Conservation (phyloP, 53 echinoderm and acorn worm genomes). For the Patiria pectinifera region DNA sequence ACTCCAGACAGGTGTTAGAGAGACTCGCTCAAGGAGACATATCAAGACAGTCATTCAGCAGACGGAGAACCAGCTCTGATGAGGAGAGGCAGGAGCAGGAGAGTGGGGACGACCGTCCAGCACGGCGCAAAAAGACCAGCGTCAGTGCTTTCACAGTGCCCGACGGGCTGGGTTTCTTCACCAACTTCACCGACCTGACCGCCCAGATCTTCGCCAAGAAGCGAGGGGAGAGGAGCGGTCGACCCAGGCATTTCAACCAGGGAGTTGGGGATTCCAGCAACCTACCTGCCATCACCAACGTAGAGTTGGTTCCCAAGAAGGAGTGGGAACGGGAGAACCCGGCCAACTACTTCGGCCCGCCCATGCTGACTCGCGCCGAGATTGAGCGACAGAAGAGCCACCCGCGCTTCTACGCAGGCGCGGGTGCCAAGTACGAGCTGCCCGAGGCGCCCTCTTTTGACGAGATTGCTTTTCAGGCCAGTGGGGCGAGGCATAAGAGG, state of each 20-base stretch:
- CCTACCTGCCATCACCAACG: constrained; percentile 67
- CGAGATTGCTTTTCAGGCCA: constrained; percentile 32
- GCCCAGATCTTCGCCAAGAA: constrained; percentile 75
- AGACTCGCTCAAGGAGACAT: constrained; percentile 83
- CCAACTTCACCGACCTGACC: constrained; percentile 83
- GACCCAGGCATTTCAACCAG: not conserved
- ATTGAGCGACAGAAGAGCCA: constrained; percentile 75
- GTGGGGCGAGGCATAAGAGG: constrained; percentile 32
- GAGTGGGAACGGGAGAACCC: constrained; percentile 80
- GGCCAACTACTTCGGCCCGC: constrained; percentile 90
- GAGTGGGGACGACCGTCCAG: constrained; percentile 15
- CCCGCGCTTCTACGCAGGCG: constrained; percentile 94
- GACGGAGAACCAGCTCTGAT: constrained; percentile 42
- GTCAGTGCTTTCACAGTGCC: constrained; percentile 80
- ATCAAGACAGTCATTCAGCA: constrained; percentile 51
- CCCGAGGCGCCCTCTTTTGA: constrained; percentile 48
- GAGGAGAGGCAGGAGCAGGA: constrained; percentile 31
- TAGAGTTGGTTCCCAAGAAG: constrained; percentile 74
- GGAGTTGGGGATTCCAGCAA: constrained; percentile 1
- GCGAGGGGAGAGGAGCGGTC: not conserved
- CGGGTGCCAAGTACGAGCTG: constrained; percentile 51
- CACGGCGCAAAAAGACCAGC: constrained; percentile 19
- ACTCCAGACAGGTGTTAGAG: constrained; percentile 68
- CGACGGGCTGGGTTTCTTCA: constrained; percentile 80
- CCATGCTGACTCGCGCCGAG: constrained; percentile 82